Evolutionary conservation across 2,888 invertebrate species (phyloP).

Genomic region (Drosophila falleni): DNA sequence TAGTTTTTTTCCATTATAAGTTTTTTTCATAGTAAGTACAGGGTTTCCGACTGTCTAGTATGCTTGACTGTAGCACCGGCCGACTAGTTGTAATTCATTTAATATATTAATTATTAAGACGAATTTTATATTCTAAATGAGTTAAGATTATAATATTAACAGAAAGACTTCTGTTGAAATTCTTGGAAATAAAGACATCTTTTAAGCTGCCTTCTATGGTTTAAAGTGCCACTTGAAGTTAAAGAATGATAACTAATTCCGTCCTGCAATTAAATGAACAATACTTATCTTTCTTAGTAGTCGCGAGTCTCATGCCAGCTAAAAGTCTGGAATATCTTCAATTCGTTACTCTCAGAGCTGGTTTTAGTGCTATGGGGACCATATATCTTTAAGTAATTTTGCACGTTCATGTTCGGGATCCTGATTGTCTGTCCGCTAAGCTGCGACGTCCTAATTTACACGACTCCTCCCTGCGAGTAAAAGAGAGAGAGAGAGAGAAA

Average conservation of each 20-base stretch:
- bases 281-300: conserved; percentile 30
- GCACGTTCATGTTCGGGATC: conserved; percentile 38
- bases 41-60: too few relatives aligned
- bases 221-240: conserved; percentile 4
- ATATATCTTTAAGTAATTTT: conserved; percentile 50
- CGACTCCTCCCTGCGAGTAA: conserved; percentile 36
- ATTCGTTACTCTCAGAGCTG: conserved; percentile 13
- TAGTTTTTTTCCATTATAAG: too few relatives aligned
- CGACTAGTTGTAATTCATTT: too few relatives aligned
- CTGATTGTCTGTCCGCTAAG: conserved; percentile 44
- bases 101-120: too few relatives aligned
- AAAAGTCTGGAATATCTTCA: conserved; percentile 2
- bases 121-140: too few relatives aligned
- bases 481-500: neutral
- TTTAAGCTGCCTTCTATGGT: neutral
- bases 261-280: conserved; percentile 51
- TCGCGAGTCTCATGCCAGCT: neutral
- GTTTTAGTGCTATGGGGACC: conserved; percentile 1
- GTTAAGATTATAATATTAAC: neutral
- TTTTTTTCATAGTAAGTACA: too few relatives aligned
- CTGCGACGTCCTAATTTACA: conserved; percentile 76
- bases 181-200: neutral
- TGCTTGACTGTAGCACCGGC: too few relatives aligned
- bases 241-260: conserved; percentile 27
- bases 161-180: neutral